Conservation (phyloP, 2,888 invertebrate genomes). For the Cheilosia vulpina region DNA sequence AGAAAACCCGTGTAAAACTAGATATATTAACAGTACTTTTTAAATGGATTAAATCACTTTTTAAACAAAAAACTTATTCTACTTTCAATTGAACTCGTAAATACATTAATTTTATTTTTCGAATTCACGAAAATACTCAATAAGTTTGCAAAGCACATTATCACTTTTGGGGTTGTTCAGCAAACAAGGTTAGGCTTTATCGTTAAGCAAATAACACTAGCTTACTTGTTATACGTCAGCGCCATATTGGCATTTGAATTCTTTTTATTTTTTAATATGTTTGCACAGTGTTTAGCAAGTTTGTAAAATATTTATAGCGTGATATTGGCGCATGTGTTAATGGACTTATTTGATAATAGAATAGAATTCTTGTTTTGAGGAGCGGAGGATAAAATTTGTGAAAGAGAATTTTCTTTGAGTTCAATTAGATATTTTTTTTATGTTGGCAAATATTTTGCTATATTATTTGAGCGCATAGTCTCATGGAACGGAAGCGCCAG, state of each 20-base stretch:
- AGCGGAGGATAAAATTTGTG: background rate
- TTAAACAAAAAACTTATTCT: too few relatives aligned
- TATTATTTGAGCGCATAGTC: too few relatives aligned
- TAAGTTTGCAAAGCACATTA: slow-evolving; percentile 40
- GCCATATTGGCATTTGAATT: background rate
- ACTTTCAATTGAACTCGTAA: background rate
- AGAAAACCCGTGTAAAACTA: too few relatives aligned
- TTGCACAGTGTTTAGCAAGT: slow-evolving; percentile 47
- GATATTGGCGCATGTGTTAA: slow-evolving; percentile 43
- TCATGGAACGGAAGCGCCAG: too few relatives aligned
- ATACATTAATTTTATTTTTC: background rate
- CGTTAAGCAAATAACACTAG: slow-evolving; percentile 27
- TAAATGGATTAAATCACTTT: too few relatives aligned
- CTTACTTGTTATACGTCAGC: background rate
- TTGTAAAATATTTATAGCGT: slow-evolving; percentile 30
- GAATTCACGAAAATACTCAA: slow-evolving; percentile 14
- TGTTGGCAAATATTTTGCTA: too few relatives aligned
- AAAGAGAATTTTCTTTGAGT: background rate
- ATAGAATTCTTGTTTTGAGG: background rate
- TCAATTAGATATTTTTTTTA: too few relatives aligned
- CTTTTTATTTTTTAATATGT: slow-evolving; percentile 2
- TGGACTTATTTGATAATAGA: background rate
- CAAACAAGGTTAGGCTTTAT: slow-evolving; percentile 48
- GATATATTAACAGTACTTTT: too few relatives aligned
- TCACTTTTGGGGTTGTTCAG: slow-evolving; percentile 29